Base-by-base conservation (phyloP, 2,113 vertebrate genomes). In the Notothenia rossii region DNA sequence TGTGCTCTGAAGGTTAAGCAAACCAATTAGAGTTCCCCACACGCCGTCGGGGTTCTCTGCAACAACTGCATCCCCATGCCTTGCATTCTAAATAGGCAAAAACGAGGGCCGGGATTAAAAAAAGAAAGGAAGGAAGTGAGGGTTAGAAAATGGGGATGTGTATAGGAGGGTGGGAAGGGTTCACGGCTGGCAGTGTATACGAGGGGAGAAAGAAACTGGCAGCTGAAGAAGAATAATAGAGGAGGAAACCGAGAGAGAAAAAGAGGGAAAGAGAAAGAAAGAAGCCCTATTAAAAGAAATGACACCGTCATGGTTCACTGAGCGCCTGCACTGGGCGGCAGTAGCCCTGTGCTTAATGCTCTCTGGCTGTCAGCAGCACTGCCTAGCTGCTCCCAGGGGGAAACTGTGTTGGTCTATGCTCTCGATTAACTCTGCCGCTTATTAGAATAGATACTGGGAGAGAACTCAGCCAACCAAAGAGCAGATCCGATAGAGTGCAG, bases 1-100 rank as follows among this genome's bases (percentile, higher is more conserved):
- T 94, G 91, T 94, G 88, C 90, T 93, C 90, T 94, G 93, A 95
- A 93, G 93, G 91, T 94, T 95, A 94, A 95, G 87, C 87, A 93
- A 94, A 92, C 91, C 93, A 93, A 94, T 95, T 95, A 94, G 88
- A 91, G 91, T 89, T 93, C 91, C 91, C 88, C 50, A 87, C 85
- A 87, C 77, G 84, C 91, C 81, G 83, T 82, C 82, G 92, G 85
- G 88, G 86, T 88, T 88, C 89, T 82, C 85, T 45, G 88, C 86
- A 94, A 89, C 91, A 88, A 82, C 88, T 77, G 85, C 86, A 82
- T 88, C 86, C 74, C 79, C 75, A 70, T 20, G 85, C 75, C 88
- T 92, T 86, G 93, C 90, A 93, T 92, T 90, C 90, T 89, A 93
- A 94, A 80, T 51, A 93, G 91, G 79, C 67, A 68, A 33, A 33